Percentiles rank a stretch among this genome's conserved stretches.
phyloP scores from a whole-genome alignment of 1,140 invertebrate species.

The Drosophila subobscura region DNA sequence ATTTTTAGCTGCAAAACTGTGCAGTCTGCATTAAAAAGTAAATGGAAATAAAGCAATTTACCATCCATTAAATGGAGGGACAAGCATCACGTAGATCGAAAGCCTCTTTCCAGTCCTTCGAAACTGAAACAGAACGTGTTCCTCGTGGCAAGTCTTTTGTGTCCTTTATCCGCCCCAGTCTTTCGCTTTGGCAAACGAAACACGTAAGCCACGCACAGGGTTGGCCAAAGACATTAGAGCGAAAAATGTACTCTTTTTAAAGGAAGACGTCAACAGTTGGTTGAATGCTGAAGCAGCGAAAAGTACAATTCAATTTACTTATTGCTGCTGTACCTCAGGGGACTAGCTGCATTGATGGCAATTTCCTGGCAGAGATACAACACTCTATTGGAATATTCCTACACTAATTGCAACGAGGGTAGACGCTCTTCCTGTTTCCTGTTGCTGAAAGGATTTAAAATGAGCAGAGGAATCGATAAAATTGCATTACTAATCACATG shows the following conservation, averaged over 20 bases:
- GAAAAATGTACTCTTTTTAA: slow-evolving; percentile 55
- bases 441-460: slow-evolving; percentile 26
- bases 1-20: not conserved
- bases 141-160: slow-evolving; percentile 17
- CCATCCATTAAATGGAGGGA: slow-evolving; percentile 36
- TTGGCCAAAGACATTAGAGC: slow-evolving; percentile 51
- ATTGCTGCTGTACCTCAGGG: not conserved
- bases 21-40: not conserved
- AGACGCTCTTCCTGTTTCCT: slow-evolving; percentile 32
- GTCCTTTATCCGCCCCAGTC: not conserved
- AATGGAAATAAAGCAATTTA: slow-evolving; percentile 38
- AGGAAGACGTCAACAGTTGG: slow-evolving; percentile 36
- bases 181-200: slow-evolving; percentile 19
- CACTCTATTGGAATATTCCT: slow-evolving; percentile 5
- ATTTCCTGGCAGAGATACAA: slow-evolving; percentile 25
- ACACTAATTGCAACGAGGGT: slow-evolving; percentile 29
- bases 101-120: slow-evolving; percentile 31
- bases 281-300: too few species aligned
- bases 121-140: slow-evolving; percentile 51
- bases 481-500: slow-evolving; percentile 35
- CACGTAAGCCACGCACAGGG: slow-evolving; percentile 54
- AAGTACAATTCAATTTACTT: too few species aligned
- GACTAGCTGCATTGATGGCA: slow-evolving; percentile 4
- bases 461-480: slow-evolving; percentile 13
- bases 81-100: too few species aligned